Percentiles rank a stretch among this genome's conserved stretches.
Conservation (phyloP, 2,888 invertebrate species). For the Acleris cristana region DNA sequence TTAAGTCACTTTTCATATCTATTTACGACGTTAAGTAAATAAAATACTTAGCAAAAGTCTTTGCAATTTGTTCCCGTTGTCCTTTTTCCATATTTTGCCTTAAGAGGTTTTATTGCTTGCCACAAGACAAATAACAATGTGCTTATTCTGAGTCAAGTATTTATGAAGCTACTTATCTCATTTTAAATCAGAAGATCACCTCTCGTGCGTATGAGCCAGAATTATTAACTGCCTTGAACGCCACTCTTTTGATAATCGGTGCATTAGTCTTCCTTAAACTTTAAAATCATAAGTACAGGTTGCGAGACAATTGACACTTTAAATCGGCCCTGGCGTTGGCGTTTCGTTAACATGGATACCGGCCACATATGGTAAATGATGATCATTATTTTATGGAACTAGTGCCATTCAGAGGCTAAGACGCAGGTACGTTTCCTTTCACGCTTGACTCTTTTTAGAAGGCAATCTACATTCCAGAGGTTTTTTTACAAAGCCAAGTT, state of each 20-base stretch:
- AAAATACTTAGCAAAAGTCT: too few relatives aligned
- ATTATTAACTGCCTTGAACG: slow-evolving; percentile 23
- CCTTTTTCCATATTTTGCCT: too few relatives aligned
- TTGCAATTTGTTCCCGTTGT: too few relatives aligned
- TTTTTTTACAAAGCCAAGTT: slow-evolving; percentile 52
- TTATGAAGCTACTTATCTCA: slow-evolving; percentile 28
- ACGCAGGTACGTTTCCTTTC: slow-evolving; percentile 52
- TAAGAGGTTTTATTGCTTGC: too few relatives aligned
- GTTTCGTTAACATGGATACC: slow-evolving; percentile 8
- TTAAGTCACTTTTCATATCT: not conserved
- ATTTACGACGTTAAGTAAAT: too few relatives aligned
- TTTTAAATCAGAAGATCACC: slow-evolving; percentile 34
- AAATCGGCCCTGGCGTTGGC: slow-evolving; percentile 15
- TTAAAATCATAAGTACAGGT: slow-evolving; percentile 22
- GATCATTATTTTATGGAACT: slow-evolving; percentile 32
- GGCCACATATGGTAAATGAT: slow-evolving; percentile 26
- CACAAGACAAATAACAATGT: too few relatives aligned
- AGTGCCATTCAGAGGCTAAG: slow-evolving; percentile 30
- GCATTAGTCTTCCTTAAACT: slow-evolving; percentile 28
- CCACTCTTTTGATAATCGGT: slow-evolving; percentile 26
- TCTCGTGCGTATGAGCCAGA: slow-evolving; percentile 4
- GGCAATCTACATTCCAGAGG: slow-evolving; percentile 67
- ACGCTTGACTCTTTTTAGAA: slow-evolving; percentile 62
- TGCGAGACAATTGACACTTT: slow-evolving; percentile 10
- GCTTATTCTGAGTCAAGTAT: slow-evolving; percentile 13